Conservation (phyloP, 2,113 vertebrate species). For the Ploceus nigricollis region DNA sequence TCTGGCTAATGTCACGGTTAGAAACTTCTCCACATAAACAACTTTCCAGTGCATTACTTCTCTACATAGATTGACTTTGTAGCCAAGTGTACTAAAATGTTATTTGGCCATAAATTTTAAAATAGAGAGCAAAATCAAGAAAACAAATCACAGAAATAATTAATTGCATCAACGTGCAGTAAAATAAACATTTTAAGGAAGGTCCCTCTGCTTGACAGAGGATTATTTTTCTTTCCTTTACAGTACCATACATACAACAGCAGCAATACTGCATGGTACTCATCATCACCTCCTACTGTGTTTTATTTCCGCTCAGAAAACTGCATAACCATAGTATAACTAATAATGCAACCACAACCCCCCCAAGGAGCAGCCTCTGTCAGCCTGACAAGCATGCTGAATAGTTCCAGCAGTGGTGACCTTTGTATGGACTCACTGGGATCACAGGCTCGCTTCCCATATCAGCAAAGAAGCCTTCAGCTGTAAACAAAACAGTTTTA, state of each 20-base stretch:
- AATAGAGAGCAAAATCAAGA: background rate
- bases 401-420: constrained; percentile 11
- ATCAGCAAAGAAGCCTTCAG: background rate
- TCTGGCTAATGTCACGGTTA: background rate
- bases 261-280: background rate
- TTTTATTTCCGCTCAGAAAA: background rate
- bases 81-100: background rate
- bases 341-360: background rate
- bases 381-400: background rate
- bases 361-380: background rate
- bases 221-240: background rate
- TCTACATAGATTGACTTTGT: background rate
- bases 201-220: background rate
- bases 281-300: background rate
- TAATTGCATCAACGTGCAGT: background rate
- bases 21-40: background rate
- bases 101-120: background rate
- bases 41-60: background rate
- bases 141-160: background rate
- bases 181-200: background rate
- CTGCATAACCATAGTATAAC: background rate
- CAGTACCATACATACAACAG: background rate
- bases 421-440: background rate
- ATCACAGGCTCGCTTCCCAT: background rate
- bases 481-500: background rate